Percentiles rank a stretch among this genome's conserved stretches.
phyloP scores from a whole-genome alignment of 2,888 invertebrate genomes.

The Gortyna flavago region DNA sequence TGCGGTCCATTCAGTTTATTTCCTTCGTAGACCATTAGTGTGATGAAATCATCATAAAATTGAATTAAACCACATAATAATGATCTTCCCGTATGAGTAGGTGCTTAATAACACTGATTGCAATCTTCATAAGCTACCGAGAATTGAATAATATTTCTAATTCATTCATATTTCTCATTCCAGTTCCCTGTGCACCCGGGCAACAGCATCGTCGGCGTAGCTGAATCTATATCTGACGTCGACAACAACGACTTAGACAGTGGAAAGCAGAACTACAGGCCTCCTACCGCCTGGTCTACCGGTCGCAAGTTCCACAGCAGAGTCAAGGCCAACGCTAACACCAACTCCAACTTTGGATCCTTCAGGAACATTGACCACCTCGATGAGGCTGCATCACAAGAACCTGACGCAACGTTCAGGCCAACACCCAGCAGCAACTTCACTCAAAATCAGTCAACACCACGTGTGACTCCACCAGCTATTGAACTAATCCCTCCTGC shows the following conservation, averaged over 20 bases:
- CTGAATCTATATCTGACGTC: slow-evolving; percentile 82
- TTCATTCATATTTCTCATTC: slow-evolving; percentile 57
- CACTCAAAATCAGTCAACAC: slow-evolving; percentile 20
- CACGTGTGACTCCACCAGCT: slow-evolving; percentile 73
- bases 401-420: slow-evolving; percentile 74
- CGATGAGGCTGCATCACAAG: slow-evolving; percentile 76
- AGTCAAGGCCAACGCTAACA: slow-evolving; percentile 23
- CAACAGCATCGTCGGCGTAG: slow-evolving; percentile 84
- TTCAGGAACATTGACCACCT: slow-evolving; percentile 64
- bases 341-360: slow-evolving; percentile 38
- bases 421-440: slow-evolving; percentile 65
- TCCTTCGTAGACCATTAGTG: slow-evolving; percentile 11
- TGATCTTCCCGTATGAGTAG: background rate
- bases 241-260: slow-evolving; percentile 83
- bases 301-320: slow-evolving; percentile 32
- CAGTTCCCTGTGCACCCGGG: slow-evolving; percentile 84
- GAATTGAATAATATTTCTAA: background rate
- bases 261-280: slow-evolving; percentile 86
- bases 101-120: background rate
- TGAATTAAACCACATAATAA: background rate
- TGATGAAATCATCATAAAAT: slow-evolving; percentile 22
- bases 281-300: slow-evolving; percentile 90
- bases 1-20: slow-evolving; percentile 16
- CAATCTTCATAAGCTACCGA: background rate
- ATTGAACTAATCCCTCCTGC: slow-evolving; percentile 77